A percentile compares a stretch with the other conserved stretches of the same genome.
These are phyloP conservation scores for Mus spicilegus DNA, from an alignment of 2,113 vertebrate genomes.

Conservation along the genomic window DNA sequence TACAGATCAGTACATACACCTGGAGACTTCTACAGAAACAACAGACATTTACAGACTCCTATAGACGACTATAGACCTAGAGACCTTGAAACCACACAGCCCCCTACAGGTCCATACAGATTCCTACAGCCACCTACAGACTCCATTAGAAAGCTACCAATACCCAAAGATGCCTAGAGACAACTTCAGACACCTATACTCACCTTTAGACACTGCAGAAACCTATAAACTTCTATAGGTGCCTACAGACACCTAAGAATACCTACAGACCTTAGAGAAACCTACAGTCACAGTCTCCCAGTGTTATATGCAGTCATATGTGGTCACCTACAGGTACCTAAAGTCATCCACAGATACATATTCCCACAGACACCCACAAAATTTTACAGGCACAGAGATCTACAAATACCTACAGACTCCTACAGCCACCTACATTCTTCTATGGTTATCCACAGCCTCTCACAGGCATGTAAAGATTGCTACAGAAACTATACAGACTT, in stretches of 20 bases:
- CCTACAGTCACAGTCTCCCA: background rate
- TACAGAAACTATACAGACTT: background rate
- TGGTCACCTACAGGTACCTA: background rate
- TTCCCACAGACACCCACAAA: no score
- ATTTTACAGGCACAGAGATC: background rate
- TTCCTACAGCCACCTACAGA: background rate
- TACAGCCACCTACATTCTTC: background rate
- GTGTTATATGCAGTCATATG: no score
- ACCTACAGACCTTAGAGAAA: background rate
- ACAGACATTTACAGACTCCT: background rate
- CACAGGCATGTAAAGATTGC: background rate
- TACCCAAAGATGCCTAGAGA: no score
- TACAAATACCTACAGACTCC: background rate
- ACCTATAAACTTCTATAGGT: background rate
- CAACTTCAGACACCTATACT: background rate
- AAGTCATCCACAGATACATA: no score
- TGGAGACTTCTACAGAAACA: background rate
- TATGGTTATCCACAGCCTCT: background rate
- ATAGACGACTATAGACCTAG: background rate
- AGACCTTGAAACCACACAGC: background rate
- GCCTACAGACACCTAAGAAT: background rate
- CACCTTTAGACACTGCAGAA: background rate
- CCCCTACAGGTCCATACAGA: background rate
- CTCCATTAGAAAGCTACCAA: background rate
- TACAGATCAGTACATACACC: background rate